These are phyloP conservation scores for Parazoanthus atlanticus DNA, from an alignment of 92 coral and sea anemone species.

Conservation along the genomic window DNA sequence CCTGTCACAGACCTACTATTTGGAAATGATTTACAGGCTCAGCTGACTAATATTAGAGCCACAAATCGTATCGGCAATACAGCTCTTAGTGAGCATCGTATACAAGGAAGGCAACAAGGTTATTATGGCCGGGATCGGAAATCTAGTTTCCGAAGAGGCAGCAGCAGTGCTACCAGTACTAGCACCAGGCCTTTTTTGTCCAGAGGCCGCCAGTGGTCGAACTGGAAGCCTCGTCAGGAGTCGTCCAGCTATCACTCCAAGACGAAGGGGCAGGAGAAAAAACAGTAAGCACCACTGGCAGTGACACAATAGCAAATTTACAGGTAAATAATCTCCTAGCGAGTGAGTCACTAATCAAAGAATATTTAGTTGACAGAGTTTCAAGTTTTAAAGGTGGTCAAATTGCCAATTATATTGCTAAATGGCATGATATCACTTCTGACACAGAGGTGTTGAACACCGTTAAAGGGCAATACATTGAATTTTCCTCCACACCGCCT, in stretches of 20 bases:
- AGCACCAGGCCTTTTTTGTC: constrained; percentile 50
- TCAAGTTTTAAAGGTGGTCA: constrained; percentile 12
- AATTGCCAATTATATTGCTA: background rate
- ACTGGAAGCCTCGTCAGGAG: constrained; percentile 21
- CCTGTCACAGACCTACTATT: constrained; percentile 44
- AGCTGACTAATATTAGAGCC: constrained; percentile 42
- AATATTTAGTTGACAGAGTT: background rate
- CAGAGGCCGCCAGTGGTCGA: constrained; percentile 39
- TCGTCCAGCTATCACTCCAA: constrained; percentile 14
- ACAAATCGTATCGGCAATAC: constrained; percentile 49
- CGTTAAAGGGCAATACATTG: too few relatives aligned
- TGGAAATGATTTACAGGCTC: constrained; percentile 33
- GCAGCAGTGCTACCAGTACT: constrained; percentile 22
- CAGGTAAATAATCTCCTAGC: constrained; percentile 1
- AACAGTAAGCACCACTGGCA: constrained; percentile 9
- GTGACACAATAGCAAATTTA: constrained; percentile 13
- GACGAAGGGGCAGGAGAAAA: constrained; percentile 20
- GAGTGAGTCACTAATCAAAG: constrained; percentile 9
- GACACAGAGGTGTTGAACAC: background rate
- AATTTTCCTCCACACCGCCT: constrained; percentile 3
- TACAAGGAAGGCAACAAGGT: constrained; percentile 19
- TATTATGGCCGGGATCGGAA: constrained; percentile 32
- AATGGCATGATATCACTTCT: constrained; percentile 10
- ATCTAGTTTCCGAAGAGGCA: constrained; percentile 19
- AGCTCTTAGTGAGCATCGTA: constrained; percentile 18